Base-by-base conservation (phyloP, 92 coral and sea anemone genomes). In the Parazoanthus swiftii region DNA sequence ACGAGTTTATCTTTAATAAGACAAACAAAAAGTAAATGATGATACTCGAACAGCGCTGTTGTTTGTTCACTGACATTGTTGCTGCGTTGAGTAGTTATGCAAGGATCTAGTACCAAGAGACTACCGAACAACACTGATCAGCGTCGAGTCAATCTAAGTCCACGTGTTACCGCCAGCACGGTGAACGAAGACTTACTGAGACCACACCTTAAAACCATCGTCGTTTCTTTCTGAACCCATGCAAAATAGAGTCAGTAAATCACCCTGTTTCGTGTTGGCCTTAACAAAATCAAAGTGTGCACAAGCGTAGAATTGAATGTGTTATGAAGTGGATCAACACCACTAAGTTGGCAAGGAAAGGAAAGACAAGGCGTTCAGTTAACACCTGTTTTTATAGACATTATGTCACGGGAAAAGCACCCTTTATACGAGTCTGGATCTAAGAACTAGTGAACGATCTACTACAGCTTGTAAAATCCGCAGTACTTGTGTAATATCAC, bases 151-250 rank as follows among this genome's bases (percentile, higher is more conserved):
- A 43, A 26, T 77, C 81, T 50, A 25, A 29, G 26, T 56, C 71
- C 85, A 80, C 72, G 72, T 80, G 85, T 56, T 79, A 26, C 83
- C 42, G 35, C 66, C 66, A 50, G 21, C 58, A 54, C 43, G 13
- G 50, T 58, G 58, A 58, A 36, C 71, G 15, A 26, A 33, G 20
- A 38, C 43, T 26, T 3, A 46, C 16, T 51, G 33, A 13, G 48
- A 18, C 70, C 46, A 58, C 85, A 80, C 85, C 85, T 80, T 3
- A 33, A 18, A 56, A 33, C n/a, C 21, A 21, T 21, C 25, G 70
- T 63, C 70, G 70, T 21, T 73, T 73, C 58, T 35, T 13, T 26
- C 9, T 54, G 36, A 51, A 29, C 25, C 35, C 63, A 8, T 46
- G 6, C 37, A 33, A 26, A 20, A 3, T 20, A 15, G 18, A 50